Evolutionary conservation across 1,140 invertebrate species (phyloP), one percentile per base, ranked within the genome.

Genomic region (Nephotettix cincticeps): DNA sequence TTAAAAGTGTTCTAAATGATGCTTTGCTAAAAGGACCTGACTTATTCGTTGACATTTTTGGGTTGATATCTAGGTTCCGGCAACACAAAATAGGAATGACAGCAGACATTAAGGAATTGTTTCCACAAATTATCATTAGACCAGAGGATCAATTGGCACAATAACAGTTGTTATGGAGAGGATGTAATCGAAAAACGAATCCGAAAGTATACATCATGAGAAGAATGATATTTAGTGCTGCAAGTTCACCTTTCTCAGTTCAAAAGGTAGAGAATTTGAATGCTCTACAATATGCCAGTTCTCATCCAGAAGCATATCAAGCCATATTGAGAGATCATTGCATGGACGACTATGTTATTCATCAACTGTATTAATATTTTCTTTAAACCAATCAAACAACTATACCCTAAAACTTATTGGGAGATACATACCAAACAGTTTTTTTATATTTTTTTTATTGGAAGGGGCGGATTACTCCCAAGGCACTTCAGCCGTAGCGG

Each of bases 21-120:
- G 32, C 32, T 36, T 36, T 36, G 32, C 32, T 36, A 36, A 36
- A 36, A 36, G 32, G 32, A 36, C 32, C 32, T 36, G 32, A 36
- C 32, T 36, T 36, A 36, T 36, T 36, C 14, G 32, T 36, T 36
- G 32, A 36, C 14, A 78, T 83, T 21, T 77, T 78, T 11, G 4
- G 72, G 0, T 72, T 82, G 67, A 68, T 83, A 13, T 21, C 75
- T 17, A 68, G 73, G 40, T 81, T 82, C 71, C 61, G 80, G 63
- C 43, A 70, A 32, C 68, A 71, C 17, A 72, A 70, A 63, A 77
- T 80, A 45, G 81, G 78, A 25, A 74, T 82, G 13, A 75, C 74
- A n/a, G 72, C 79, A 17, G 81, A 83, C 63, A 81, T 83, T 6
- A 70, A 75, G 45, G 78, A 78, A 61, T 78, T 78, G 2, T 82